A percentile compares a stretch with the other conserved stretches of the same genome.
phyloP scores from a whole-genome alignment of 2,888 invertebrate species.

The Chalcis sispes region DNA sequence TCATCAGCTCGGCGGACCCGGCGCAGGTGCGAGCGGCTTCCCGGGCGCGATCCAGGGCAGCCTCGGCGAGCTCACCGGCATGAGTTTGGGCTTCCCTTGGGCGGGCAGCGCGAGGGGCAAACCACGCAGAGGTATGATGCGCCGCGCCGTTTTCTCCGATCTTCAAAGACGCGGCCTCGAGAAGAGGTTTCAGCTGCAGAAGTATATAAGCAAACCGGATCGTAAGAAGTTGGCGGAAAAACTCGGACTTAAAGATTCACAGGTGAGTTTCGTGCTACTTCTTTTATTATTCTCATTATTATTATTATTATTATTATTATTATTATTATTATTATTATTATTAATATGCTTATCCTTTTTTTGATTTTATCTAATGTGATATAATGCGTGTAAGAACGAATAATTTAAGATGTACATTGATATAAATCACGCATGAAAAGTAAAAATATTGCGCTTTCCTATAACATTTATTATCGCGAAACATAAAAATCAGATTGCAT shows the following conservation, averaged over 20 bases:
- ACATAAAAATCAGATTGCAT: no score
- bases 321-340: background rate
- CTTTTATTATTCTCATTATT: no score
- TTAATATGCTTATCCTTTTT: background rate
- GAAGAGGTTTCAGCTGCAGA: conserved; percentile 96
- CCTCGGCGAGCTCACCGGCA: conserved; percentile 71
- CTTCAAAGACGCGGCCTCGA: conserved; percentile 96
- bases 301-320: no score
- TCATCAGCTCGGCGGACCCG: conserved; percentile 72
- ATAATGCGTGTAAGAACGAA: no score
- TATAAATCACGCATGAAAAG: no score
- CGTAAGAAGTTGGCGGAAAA: conserved; percentile 97
- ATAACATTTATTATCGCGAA: no score
- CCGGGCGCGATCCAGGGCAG: conserved; percentile 70
- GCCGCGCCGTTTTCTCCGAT: conserved; percentile 97
- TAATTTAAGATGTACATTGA: no score
- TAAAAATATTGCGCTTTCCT: no score
- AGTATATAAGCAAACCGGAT: conserved; percentile 99
- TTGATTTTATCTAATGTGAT: background rate
- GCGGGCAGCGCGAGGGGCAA: conserved; percentile 94
- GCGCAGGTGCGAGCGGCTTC: conserved; percentile 68
- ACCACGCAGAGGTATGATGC: conserved; percentile 96
- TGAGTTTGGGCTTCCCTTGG: conserved; percentile 86
- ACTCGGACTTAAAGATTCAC: conserved; percentile 96
- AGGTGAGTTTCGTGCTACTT: conserved; percentile 80